These are phyloP conservation scores for Bubalus kerabau DNA, from an alignment of 2,113 vertebrate species.

Conservation along the genomic window DNA sequence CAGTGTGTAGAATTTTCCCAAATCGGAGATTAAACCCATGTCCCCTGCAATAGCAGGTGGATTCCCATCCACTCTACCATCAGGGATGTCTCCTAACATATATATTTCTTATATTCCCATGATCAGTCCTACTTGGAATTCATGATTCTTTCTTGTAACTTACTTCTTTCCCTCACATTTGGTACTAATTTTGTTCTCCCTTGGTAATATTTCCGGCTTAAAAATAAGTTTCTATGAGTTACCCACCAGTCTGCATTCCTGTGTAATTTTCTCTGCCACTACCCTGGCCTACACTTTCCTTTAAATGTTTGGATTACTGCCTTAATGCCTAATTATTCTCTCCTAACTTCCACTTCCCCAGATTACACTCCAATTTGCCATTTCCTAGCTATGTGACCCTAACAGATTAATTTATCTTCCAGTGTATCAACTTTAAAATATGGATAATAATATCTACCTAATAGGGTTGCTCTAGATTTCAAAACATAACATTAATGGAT, in stretches of 20 bases:
- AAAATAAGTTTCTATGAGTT: background rate
- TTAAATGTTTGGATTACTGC: background rate
- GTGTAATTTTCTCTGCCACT: background rate
- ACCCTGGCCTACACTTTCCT: background rate
- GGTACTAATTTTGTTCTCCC: background rate
- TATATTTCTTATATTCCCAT: background rate
- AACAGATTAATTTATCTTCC: slow-evolving; percentile 7
- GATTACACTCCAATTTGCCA: background rate
- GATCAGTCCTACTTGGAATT: background rate
- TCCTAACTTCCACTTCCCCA: background rate
- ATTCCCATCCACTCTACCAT: background rate
- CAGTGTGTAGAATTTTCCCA: background rate
- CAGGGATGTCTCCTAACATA: background rate
- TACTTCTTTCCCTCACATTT: background rate
- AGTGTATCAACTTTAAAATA: background rate
- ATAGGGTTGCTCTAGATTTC: background rate
- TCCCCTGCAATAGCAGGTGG: background rate
- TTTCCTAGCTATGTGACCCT: background rate
- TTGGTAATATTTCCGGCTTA: background rate
- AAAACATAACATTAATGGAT: background rate
- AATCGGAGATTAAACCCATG: background rate
- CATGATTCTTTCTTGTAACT: background rate
- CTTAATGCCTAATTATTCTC: background rate
- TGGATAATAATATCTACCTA: background rate
- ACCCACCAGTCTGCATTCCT: background rate